Conservation (phyloP, 37 sponge, comb jelly and placozoan genomes). For the Geodia barretti region DNA sequence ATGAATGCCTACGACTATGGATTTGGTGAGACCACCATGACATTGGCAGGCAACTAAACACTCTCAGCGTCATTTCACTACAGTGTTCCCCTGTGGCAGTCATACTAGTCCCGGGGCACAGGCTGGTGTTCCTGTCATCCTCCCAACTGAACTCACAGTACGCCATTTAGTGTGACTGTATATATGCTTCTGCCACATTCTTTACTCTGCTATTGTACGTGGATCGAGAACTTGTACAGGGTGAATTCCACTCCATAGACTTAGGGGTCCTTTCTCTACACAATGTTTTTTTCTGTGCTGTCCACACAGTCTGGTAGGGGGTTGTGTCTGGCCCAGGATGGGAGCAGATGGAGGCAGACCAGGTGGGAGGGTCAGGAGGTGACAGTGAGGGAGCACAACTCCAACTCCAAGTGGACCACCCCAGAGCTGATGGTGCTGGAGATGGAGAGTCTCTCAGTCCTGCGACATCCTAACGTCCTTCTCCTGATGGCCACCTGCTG, state of each 20-base stretch:
- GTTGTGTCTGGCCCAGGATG: background rate
- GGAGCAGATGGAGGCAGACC: background rate
- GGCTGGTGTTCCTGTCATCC: conserved; percentile 12
- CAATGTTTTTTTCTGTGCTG: too few species aligned
- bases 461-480: conserved; percentile 30
- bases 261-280: too few species aligned
- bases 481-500: conserved; percentile 33
- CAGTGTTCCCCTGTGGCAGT: conserved; percentile 13
- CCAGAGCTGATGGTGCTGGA: background rate
- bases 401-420: background rate
- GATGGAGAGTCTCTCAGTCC: background rate
- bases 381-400: background rate
- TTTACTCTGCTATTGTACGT: too few species aligned
- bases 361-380: background rate
- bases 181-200: too few species aligned
- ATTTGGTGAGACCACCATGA: conserved; percentile 6
- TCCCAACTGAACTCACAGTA: conserved; percentile 16
- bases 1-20: conserved; percentile 17
- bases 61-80: background rate
- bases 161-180: too few species aligned
- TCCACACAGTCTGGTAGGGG: too few species aligned
- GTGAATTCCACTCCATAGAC: too few species aligned
- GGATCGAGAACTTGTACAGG: too few species aligned
- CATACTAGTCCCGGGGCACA: conserved; percentile 8
- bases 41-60: background rate